These are phyloP conservation scores for Falco punctatus DNA, from an alignment of 2,113 vertebrate genomes.

Conservation along the genomic window DNA sequence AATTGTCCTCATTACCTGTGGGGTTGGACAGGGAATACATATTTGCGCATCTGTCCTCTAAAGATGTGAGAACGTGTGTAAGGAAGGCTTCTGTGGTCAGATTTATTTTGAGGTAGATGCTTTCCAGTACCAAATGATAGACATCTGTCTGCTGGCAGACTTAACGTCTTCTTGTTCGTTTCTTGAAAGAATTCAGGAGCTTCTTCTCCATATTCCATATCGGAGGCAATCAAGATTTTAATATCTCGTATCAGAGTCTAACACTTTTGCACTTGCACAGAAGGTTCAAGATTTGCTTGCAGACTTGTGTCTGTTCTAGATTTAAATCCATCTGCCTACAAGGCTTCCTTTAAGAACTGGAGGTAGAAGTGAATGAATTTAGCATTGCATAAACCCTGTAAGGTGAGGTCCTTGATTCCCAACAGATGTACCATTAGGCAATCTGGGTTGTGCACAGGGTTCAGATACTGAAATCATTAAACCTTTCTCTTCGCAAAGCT, in stretches of 20 bases:
- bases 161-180: not conserved
- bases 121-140: not conserved
- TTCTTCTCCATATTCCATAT: not conserved
- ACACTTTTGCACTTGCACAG: not conserved
- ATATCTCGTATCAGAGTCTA: not conserved
- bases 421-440: not conserved
- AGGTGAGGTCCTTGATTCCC: not conserved
- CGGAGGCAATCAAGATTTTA: not conserved
- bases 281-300: not conserved
- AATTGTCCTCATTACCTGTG: constrained; percentile 34
- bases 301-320: not conserved
- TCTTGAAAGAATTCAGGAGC: not conserved
- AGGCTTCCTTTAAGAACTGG: not conserved
- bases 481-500: not conserved
- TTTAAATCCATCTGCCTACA: not conserved
- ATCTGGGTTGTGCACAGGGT: not conserved
- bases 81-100: not conserved
- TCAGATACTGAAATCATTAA: constrained; percentile 31
- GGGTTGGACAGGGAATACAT: not conserved
- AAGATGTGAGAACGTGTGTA: not conserved
- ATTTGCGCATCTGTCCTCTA: not conserved
- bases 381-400: not conserved
- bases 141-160: not conserved
- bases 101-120: not conserved
- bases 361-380: not conserved